phyloP scores from a whole-genome alignment of 2,797 vertebrate genomes.

The Smutsia temminckii region DNA sequence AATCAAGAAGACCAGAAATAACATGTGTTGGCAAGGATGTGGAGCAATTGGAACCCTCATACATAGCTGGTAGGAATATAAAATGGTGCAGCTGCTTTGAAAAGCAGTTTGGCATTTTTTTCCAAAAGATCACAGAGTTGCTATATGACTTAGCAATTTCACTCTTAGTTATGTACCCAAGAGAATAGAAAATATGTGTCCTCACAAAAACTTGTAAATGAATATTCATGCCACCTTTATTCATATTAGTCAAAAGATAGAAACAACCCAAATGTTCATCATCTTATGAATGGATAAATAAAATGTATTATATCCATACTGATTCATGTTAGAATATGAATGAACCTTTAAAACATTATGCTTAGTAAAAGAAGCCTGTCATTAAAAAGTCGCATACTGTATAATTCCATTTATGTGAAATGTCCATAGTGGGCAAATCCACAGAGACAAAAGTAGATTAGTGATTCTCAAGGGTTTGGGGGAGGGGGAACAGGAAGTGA shows the following conservation, averaged over 20 bases:
- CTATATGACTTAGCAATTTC: background rate
- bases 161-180: background rate
- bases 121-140: constrained; percentile 8
- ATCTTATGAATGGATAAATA: background rate
- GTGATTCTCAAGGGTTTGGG: background rate
- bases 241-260: background rate
- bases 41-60: background rate
- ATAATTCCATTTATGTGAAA: constrained; percentile 5
- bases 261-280: background rate
- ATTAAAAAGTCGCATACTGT: background rate
- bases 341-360: background rate
- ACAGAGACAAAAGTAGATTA: background rate
- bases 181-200: background rate
- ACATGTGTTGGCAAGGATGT: background rate
- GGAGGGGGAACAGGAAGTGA: background rate
- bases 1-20: constrained; percentile 27
- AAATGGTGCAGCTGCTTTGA: background rate
- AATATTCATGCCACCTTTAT: background rate
- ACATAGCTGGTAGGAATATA: background rate
- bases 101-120: background rate
- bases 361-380: constrained; percentile 32
- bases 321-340: background rate
- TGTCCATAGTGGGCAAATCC: background rate
- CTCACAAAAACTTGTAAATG: background rate
- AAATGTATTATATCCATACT: background rate